Evolutionary conservation across 1,140 invertebrate genomes (phyloP), one percentile per base, ranked within the genome.

Genomic region (Temnothorax longispinosus): DNA sequence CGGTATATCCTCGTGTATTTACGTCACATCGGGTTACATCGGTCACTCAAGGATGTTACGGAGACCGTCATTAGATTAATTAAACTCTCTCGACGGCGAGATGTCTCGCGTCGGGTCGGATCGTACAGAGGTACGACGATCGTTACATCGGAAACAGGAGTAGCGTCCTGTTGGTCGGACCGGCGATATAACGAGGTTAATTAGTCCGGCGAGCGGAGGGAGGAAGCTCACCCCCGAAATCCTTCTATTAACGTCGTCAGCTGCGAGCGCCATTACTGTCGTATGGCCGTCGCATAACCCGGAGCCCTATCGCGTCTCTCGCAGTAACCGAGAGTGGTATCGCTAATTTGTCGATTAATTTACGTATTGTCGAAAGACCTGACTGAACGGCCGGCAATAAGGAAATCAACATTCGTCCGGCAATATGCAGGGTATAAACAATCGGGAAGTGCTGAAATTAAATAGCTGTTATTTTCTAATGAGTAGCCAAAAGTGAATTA

Each of bases 181-280:
- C 64, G 50, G 32, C 87, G 80, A 62, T 85, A 89, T 89, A 89
- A 89, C 88, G 65, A 89, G 72, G 87, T 88, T 89, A 89, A 89
- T 85, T 78, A 85, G 88, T 77, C 62, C 56, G 35, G 32, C 50
- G 78, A n/a, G 62, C 74, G 58, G 32, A 62, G 21, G 54, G 27
- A 69, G 44, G 41, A 47, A n/a, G 64, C 44, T 41, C 58, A 62
- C n/a, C 52, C 71, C 72, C 78, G 56, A 88, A 89, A 89, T 89
- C 88, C 88, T 89, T 89, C 87, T 88, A 88, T 89, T 88, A 88
- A 88, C 64, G 65, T 88, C 80, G 87, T 89, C 87, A 71, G n/a
- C 87, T 85, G 80, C 21, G 64, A 77, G 60, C 87, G 62, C 72
- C 72, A 85, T 89, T 89, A 85, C 64, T 52, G 72, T 85, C 56